Evolutionary conservation across 1,140 invertebrate genomes (phyloP), one percentile per base, ranked within the genome.

Genomic region (Atta cephalotes): DNA sequence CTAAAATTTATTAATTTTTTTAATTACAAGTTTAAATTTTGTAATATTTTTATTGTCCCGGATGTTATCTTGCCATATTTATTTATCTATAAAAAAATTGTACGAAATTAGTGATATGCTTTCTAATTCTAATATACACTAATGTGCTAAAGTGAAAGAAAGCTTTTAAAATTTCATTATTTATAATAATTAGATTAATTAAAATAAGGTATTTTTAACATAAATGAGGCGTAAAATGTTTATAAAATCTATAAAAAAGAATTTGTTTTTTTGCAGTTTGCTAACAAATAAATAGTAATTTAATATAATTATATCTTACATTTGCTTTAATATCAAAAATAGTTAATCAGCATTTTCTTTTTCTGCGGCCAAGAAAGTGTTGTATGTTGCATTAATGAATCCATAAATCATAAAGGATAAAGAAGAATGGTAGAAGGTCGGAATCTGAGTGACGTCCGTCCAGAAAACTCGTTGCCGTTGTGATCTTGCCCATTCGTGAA

Each of bases 371-470:
- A 25, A 56, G 68, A 82, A 85, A 88, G 85, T 51, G 66, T 93
- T 88, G 68, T 85, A 90, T 87, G 92, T 85, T 88, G 76, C 89
- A 90, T 92, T 92, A 93, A 92, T 88, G 91, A 76, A 92, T 92
- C 90, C 92, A 93, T 94, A 93, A 94, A 94, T 94, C 93, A 94
- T 89, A 88, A 89, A 72, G 76, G 84, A 9, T 53, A 81, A 88
- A 88, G 87, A 90, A 88, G 87, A 92, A 87, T 87, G 66, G 87
- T 87, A 89, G 86, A 79, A 87, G 86, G 87, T 88, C 80, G 82
- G 89, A 92, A 92, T 91, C 90, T 91, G 91, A 92, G 91, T 92
- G 92, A 93, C 93, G 90, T 92, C 79, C 87, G 86, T 87, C 86
- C 88, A 87, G 85, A 80, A 85, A 88, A 86, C 85, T 93, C 81